Conservation (phyloP, 2,797 vertebrate species). For the Ceryle rudis region DNA sequence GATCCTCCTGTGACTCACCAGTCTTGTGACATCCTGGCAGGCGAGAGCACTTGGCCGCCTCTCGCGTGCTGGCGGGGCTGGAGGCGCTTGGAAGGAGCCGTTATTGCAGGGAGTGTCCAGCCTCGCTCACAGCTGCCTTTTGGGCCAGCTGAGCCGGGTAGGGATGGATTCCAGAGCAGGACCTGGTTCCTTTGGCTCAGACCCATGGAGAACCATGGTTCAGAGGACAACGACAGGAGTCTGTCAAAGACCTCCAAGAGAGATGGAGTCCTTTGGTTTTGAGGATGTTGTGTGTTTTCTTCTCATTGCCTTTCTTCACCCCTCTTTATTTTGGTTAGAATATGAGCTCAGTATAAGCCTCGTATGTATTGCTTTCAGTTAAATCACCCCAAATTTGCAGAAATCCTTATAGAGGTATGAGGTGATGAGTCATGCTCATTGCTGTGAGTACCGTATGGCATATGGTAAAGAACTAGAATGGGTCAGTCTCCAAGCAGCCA, state of each 20-base stretch:
- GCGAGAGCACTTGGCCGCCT: neutral
- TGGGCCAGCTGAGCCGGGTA: neutral
- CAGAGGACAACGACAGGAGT: neutral
- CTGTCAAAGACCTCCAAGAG: neutral
- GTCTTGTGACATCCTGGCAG: conserved; percentile 50
- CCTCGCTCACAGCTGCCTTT: neutral
- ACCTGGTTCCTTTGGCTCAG: neutral
- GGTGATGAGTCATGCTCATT: neutral
- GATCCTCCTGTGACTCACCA: conserved; percentile 26
- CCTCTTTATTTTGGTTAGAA: neutral
- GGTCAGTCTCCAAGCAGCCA: conserved; percentile 4
- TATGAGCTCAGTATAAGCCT: neutral
- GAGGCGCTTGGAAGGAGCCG: conserved; percentile 21
- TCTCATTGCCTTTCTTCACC: neutral
- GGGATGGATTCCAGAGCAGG: neutral
- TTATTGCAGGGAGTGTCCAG: conserved; percentile 22
- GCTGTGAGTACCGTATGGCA: neutral
- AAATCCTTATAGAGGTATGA: neutral
- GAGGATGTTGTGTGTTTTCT: neutral
- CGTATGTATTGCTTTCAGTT: neutral
- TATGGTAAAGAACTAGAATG: neutral
- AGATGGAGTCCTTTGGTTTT: neutral
- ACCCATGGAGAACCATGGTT: neutral
- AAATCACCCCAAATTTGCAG: conserved; percentile 26
- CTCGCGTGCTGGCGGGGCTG: neutral